Evolutionary conservation across 2,888 invertebrate species (phyloP).

Genomic region (Trachelus stipa): DNA sequence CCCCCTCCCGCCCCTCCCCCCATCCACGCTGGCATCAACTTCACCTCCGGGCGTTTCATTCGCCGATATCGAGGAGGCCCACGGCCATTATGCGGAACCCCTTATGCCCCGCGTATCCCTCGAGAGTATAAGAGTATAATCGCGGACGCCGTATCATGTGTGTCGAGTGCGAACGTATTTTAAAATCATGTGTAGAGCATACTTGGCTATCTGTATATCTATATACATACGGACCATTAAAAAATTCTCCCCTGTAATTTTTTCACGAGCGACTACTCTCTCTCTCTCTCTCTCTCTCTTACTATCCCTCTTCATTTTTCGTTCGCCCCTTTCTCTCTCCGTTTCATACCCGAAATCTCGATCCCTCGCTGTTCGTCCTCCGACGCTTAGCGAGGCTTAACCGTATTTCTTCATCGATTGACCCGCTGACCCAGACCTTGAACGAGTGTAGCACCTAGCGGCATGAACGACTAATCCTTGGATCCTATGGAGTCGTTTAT

Average conservation of each 20-base stretch:
- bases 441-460: not conserved
- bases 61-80: not conserved
- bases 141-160: not conserved
- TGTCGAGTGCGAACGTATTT: not conserved
- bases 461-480: not conserved
- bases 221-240: not conserved
- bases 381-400: constrained; percentile 18
- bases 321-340: constrained; percentile 14
- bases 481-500: not conserved
- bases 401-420: constrained; percentile 32
- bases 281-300: not conserved
- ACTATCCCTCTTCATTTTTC: not conserved
- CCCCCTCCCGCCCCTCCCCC: too few species aligned
- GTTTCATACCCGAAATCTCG: not conserved
- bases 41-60: not conserved
- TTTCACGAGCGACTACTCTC: not conserved
- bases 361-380: constrained; percentile 8
- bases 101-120: not conserved
- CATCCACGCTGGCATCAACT: not conserved
- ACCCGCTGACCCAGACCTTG: constrained; percentile 33
- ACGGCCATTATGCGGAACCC: not conserved
- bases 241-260: too few species aligned
- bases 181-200: too few species aligned
- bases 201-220: too few species aligned
- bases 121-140: not conserved